Evolutionary conservation across 1,140 invertebrate genomes (phyloP), one percentile per base, ranked within the genome.

Genomic region (Calephelis virginiensis): DNA sequence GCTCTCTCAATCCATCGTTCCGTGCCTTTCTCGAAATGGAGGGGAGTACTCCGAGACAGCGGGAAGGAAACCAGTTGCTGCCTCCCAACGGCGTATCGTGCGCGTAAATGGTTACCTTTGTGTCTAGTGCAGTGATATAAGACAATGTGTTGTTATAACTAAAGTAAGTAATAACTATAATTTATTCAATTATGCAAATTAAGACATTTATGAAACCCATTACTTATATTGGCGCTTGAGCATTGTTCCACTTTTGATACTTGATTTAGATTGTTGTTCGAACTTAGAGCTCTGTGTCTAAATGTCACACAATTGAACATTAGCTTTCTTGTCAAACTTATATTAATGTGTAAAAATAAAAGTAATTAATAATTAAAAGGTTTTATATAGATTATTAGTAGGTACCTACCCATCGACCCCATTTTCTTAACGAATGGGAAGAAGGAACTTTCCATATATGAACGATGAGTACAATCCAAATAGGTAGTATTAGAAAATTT

Each of bases 11-110:
- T 48, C 56, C 60, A 50, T 47, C 37, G 56, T 13, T 53, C 37
- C 8, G 50, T 63, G 50, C 66, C 50, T 72, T 72, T 62, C 45
- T 47, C 46, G 50, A 37, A 37, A 17, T 17, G 60, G 68, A 72
- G 68, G 66, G 73, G 73, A 62, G 66, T 66, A 12, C 64, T 69
- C 68, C 62, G 56, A 63, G 64, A 70, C 72, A 75, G 70, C 73
- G 72, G 17, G 1, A 0, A 17, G 17, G 17, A 17, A 17, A 17
- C 17, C 17, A 17, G 17, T 17, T 17, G 17, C 17, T 17, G 74
- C 66, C 65, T 65, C n/a, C 62, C 63, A 47, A 63, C 71, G 66
- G 45, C 63, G 62, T 66, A 56, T 53, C 64, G 69, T 71, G 69
- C 69, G 72, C 71, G 61, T 68, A 66, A 76, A 67, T 71, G 71